phyloP scores from a whole-genome alignment of 23 tunicate genomes.

The Pegea sp. region DNA sequence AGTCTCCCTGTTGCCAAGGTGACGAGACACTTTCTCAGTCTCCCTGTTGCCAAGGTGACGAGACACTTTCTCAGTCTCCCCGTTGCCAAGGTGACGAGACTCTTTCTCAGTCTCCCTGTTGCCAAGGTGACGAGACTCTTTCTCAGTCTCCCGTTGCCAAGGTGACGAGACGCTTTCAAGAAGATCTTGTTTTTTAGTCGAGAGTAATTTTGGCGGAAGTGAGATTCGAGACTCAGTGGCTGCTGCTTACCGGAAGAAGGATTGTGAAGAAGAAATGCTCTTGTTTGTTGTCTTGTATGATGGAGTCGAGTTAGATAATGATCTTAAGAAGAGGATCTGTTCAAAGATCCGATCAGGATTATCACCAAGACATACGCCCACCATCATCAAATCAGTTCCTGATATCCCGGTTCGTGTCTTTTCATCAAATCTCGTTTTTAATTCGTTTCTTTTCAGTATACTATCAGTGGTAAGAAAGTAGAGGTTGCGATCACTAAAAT shows the following conservation, averaged over 20 bases:
- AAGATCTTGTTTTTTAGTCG: slow-evolving; percentile 16
- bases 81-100: no score
- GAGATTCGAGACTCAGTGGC: slow-evolving; percentile 55
- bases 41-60: no score
- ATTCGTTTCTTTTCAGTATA: slow-evolving; percentile 24
- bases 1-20: no score
- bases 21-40: no score
- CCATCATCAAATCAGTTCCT: slow-evolving; percentile 21
- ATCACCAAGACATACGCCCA: slow-evolving; percentile 80
- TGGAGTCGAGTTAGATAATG: slow-evolving; percentile 7
- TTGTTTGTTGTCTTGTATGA: slow-evolving; percentile 35
- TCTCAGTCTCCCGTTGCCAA: no score
- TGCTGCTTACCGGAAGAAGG: slow-evolving; percentile 37
- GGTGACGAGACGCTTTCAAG: no score
- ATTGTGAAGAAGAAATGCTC: slow-evolving; percentile 3
- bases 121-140: no score
- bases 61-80: no score
- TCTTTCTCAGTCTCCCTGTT: no score
- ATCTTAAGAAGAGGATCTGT: slow-evolving; percentile 10
- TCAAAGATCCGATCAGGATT: slow-evolving; percentile 20
- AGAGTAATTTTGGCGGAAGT: slow-evolving; percentile 22
- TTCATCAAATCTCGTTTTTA: background rate
- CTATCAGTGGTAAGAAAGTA: slow-evolving; percentile 86
- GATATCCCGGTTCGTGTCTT: slow-evolving; percentile 45
- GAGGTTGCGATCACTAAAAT: slow-evolving; percentile 65